These are phyloP conservation scores for Littorina saxatilis DNA, from an alignment of 1,140 invertebrate species.

Conservation along the genomic window DNA sequence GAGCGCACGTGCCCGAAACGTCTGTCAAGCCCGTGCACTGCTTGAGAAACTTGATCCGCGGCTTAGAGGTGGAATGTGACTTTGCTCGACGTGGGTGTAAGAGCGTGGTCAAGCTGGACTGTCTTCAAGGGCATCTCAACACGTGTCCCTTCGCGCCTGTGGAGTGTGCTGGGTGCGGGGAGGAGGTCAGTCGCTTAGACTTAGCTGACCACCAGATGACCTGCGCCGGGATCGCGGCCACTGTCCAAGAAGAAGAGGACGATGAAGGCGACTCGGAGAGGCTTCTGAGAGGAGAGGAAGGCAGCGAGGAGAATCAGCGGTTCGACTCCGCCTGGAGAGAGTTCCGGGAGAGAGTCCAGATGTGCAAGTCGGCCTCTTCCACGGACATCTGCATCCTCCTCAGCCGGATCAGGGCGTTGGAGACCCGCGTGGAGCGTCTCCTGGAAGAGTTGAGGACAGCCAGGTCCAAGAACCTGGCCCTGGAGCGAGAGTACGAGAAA, in stretches of 20 bases:
- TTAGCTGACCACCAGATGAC: conserved; percentile 67
- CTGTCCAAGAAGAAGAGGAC: conserved; percentile 50
- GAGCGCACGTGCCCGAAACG: conserved; percentile 48
- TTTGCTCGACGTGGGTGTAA: conserved; percentile 64
- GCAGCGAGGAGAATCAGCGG: conserved; percentile 16
- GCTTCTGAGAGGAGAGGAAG: conserved; percentile 47
- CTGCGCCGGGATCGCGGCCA: conserved; percentile 62
- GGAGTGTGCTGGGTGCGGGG: conserved; percentile 64
- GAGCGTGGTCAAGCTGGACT: conserved; percentile 61
- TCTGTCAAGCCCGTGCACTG: conserved; percentile 64
- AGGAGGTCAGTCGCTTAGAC: conserved; percentile 56
- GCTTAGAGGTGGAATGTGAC: conserved; percentile 63
- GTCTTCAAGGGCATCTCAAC: conserved; percentile 54
- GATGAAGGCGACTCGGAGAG: conserved; percentile 34
- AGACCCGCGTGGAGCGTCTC: conserved; percentile 32
- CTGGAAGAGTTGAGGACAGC: conserved; percentile 41
- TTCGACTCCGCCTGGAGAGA: conserved; percentile 22
- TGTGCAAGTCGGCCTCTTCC: not conserved
- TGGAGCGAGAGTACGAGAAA: conserved; percentile 60
- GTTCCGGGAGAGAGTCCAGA: not conserved
- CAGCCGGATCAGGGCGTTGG: conserved; percentile 38
- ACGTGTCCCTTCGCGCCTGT: conserved; percentile 62
- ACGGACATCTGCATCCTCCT: conserved; percentile 12
- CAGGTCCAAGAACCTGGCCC: conserved; percentile 55
- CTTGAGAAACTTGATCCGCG: conserved; percentile 69